phyloP scores from a whole-genome alignment of 2,113 vertebrate species.

The Chelonoidis abingdonii region DNA sequence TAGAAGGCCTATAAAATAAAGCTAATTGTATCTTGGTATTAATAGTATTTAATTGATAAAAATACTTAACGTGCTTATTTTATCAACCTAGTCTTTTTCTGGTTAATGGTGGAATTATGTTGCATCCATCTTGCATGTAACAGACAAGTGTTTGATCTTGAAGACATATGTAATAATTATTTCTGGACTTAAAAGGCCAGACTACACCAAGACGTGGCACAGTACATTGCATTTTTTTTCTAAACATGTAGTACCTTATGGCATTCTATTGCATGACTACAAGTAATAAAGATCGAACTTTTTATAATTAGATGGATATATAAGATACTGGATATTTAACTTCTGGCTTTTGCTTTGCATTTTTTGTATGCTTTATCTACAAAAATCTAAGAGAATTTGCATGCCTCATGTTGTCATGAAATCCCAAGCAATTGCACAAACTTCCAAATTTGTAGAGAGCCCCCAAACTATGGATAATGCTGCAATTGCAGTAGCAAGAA shows the following conservation, averaged over 20 bases:
- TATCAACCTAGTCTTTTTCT: neutral
- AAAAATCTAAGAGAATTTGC: neutral
- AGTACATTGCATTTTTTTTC: neutral
- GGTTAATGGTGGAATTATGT: neutral
- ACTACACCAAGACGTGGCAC: neutral
- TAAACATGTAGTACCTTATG: neutral
- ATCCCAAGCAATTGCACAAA: neutral
- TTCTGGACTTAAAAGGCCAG: neutral
- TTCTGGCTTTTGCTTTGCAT: neutral
- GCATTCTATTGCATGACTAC: neutral
- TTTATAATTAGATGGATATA: neutral
- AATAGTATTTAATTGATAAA: neutral
- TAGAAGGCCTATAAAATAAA: neutral
- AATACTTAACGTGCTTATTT: neutral
- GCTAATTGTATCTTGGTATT: neutral
- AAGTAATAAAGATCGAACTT: neutral
- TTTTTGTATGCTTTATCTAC: neutral
- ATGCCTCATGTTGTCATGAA: neutral
- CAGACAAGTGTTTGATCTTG: neutral
- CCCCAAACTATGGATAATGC: fast-evolving
- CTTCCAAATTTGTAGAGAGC: neutral
- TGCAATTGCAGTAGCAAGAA: neutral
- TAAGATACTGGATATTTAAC: neutral
- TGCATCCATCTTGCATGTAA: neutral
- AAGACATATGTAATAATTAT: neutral